Percentiles rank a stretch among this genome's conserved stretches.
phyloP scores from a whole-genome alignment of 1,140 invertebrate genomes.

The Brachystomella parvula region DNA sequence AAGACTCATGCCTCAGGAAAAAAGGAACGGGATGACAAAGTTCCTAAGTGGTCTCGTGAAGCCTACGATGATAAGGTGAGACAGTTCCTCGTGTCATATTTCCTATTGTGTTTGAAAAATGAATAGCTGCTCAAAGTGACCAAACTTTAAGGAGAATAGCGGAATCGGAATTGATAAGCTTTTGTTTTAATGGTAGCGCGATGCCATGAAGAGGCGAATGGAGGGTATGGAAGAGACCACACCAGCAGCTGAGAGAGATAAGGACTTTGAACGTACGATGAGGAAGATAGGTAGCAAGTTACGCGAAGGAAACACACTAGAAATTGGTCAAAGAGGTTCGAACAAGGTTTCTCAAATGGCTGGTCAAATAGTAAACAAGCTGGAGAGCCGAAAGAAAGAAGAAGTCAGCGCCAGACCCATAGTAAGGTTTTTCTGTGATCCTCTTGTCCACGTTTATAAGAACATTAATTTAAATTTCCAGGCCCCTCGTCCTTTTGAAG shows the following conservation, averaged over 20 bases:
- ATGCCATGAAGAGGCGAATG: constrained; percentile 68
- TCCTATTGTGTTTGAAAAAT: neutral
- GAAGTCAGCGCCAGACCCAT: constrained; percentile 3
- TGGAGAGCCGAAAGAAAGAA: constrained; percentile 40
- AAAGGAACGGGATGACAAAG: constrained; percentile 62
- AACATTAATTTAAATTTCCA: constrained; percentile 40
- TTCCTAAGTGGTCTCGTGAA: constrained; percentile 82
- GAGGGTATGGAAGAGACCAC: constrained; percentile 46
- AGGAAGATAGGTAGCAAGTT: constrained; percentile 71
- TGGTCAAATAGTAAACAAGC: constrained; percentile 62
- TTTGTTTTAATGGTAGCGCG: constrained; percentile 52
- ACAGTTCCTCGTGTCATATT: neutral
- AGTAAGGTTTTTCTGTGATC: constrained; percentile 16
- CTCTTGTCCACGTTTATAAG: constrained; percentile 4
- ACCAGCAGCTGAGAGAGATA: constrained; percentile 15
- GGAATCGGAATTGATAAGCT: neutral
- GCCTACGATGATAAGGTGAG: constrained; percentile 51
- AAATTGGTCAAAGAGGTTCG: constrained; percentile 56
- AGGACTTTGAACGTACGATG: constrained; percentile 64
- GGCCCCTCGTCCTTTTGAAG: constrained; percentile 52
- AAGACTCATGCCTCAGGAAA: constrained; percentile 51
- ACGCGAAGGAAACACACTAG: constrained; percentile 64
- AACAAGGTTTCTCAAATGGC: constrained; percentile 84
- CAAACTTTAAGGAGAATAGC: neutral
- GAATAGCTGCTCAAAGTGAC: neutral